Conservation (phyloP, 2,113 vertebrate genomes). For the Pitta sordida region DNA sequence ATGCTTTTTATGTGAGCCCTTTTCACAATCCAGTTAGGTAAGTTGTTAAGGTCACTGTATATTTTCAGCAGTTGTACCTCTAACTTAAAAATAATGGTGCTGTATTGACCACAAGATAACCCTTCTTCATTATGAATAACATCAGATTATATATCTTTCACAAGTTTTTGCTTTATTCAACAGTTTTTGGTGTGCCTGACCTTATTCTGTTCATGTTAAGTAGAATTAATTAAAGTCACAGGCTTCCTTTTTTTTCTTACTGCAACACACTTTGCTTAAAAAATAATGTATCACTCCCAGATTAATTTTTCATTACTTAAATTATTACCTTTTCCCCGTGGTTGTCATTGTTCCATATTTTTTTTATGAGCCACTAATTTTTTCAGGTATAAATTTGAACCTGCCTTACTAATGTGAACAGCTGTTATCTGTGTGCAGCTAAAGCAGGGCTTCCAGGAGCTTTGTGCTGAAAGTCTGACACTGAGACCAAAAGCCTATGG, state of each 20-base stretch:
- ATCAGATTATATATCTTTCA: slow-evolving; percentile 69
- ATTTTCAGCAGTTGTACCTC: slow-evolving; percentile 52
- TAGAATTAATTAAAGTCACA: slow-evolving; percentile 71
- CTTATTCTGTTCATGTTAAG: slow-evolving; percentile 71
- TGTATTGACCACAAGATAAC: slow-evolving; percentile 69
- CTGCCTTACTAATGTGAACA: slow-evolving; percentile 63
- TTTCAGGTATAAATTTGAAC: slow-evolving; percentile 71
- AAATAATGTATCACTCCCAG: slow-evolving; percentile 63
- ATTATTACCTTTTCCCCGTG: slow-evolving; percentile 59
- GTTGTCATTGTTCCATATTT: slow-evolving; percentile 66
- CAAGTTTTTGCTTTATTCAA: slow-evolving; percentile 75
- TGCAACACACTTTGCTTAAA: slow-evolving; percentile 65
- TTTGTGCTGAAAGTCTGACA: slow-evolving; percentile 7
- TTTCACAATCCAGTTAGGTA: slow-evolving; percentile 24
- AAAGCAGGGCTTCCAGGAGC: slow-evolving; percentile 18
- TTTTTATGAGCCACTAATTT: slow-evolving; percentile 68
- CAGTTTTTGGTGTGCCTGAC: slow-evolving; percentile 70
- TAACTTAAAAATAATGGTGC: slow-evolving; percentile 75
- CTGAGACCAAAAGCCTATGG: background rate
- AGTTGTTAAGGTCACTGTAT: slow-evolving; percentile 58
- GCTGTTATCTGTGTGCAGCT: slow-evolving; percentile 39
- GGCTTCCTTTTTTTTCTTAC: slow-evolving; percentile 19
- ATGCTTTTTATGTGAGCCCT: slow-evolving; percentile 49
- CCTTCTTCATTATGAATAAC: slow-evolving; percentile 71
- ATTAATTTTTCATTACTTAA: slow-evolving; percentile 73